These are phyloP conservation scores for Psammodynastes pulverulentus DNA, from an alignment of 2,113 vertebrate species.

Conservation along the genomic window DNA sequence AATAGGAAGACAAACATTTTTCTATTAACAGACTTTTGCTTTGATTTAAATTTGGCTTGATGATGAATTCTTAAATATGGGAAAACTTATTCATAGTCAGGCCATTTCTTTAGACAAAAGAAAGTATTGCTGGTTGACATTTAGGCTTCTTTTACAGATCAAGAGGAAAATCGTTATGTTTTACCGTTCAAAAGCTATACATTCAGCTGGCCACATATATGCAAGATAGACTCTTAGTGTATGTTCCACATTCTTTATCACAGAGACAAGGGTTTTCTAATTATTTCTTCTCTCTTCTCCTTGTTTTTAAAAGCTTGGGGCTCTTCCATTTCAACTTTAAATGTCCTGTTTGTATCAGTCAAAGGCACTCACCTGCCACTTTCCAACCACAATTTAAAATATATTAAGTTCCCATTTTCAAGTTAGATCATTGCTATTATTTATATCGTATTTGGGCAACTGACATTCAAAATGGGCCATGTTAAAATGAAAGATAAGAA, in stretches of 20 bases:
- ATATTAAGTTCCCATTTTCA: neutral
- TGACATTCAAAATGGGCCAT: neutral
- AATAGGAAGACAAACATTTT: neutral
- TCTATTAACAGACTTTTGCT: neutral
- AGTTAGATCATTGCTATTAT: neutral
- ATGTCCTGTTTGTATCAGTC: too few species aligned
- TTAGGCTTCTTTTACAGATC: neutral
- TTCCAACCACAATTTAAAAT: neutral
- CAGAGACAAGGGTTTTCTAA: neutral
- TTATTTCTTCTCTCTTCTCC: neutral
- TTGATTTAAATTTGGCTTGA: neutral
- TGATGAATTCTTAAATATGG: neutral
- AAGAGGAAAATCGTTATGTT: neutral
- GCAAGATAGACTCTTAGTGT: neutral
- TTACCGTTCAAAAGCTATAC: neutral
- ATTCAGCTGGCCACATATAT: too few species aligned
- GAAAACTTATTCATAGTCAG: neutral
- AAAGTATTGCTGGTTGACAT: neutral
- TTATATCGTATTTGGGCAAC: neutral
- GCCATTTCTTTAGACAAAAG: neutral
- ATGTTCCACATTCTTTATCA: neutral
- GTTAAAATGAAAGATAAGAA: neutral
- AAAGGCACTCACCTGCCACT: neutral
- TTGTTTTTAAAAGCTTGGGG: neutral
- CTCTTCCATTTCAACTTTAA: neutral